Percentiles rank a stretch among this genome's conserved stretches.
These are phyloP conservation scores for Drosophila asahinai DNA, from an alignment of 1,140 invertebrate genomes.

Conservation along the genomic window DNA sequence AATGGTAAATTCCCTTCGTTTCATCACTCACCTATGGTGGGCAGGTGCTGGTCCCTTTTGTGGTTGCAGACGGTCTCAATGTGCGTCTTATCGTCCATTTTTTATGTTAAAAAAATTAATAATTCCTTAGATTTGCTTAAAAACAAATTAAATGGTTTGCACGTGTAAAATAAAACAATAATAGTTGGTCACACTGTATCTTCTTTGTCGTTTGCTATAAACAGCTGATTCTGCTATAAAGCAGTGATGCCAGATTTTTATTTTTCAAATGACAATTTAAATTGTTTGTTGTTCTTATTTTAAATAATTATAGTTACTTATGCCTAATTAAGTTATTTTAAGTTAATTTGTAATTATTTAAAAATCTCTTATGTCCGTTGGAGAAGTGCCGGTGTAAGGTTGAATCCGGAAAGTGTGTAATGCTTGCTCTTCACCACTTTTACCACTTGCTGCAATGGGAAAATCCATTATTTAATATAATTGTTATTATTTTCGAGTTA, in stretches of 20 bases:
- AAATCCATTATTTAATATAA: not conserved
- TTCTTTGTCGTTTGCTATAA: not conserved
- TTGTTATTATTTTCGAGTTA: not conserved
- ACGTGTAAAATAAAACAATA: slow-evolving; percentile 17
- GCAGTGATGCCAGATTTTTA: not conserved
- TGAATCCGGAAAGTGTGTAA: slow-evolving; percentile 69
- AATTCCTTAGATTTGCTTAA: not conserved
- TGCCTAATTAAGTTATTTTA: not conserved
- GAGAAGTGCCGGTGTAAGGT: slow-evolving; percentile 38
- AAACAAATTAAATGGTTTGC: slow-evolving; percentile 24
- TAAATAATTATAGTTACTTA: not conserved
- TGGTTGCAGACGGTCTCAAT: slow-evolving; percentile 51
- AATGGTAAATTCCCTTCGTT: not conserved
- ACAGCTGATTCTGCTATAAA: not conserved
- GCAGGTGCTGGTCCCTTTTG: slow-evolving; percentile 15
- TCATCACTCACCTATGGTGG: slow-evolving; percentile 59
- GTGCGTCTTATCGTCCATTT: slow-evolving; percentile 69
- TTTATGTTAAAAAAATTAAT: not conserved
- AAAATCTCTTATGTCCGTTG: slow-evolving; percentile 29
- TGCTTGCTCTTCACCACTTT: slow-evolving; percentile 85
- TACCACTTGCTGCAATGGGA: slow-evolving; percentile 85
- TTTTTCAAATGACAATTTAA: not conserved
- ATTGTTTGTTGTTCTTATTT: not conserved
- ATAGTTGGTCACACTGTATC: slow-evolving; percentile 1
- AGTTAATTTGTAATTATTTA: not conserved